Percentiles rank a stretch among this genome's conserved stretches.
These are phyloP conservation scores for Ellobius talpinus DNA, from an alignment of 2,113 vertebrate species.

Conservation along the genomic window DNA sequence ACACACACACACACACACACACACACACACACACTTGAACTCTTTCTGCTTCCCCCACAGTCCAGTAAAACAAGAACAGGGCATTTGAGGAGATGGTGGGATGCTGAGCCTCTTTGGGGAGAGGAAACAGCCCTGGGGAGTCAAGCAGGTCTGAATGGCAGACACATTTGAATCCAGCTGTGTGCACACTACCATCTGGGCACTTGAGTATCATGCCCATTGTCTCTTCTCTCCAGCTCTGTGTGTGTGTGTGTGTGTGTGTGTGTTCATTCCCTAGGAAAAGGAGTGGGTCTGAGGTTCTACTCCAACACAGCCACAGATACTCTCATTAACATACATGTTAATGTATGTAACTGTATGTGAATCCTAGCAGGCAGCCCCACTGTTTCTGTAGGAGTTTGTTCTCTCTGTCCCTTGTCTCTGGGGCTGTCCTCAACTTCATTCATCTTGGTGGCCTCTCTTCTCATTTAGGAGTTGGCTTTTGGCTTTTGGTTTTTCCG, in stretches of 20 bases:
- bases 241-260: not conserved
- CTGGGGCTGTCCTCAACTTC: not conserved
- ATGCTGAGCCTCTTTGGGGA: not conserved
- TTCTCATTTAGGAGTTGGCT: conserved; percentile 16
- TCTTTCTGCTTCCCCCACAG: not conserved
- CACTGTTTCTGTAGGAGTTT: not conserved
- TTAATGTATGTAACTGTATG: no score
- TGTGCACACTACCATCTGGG: not conserved
- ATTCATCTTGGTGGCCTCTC: not conserved
- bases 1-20: not conserved
- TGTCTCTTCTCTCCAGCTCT: not conserved
- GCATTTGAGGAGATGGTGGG: not conserved
- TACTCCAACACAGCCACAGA: not conserved
- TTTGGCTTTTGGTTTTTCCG: not conserved
- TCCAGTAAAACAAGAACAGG: not conserved
- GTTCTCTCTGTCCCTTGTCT: not conserved
- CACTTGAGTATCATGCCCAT: not conserved
- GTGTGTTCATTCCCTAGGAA: not conserved
- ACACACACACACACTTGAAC: not conserved
- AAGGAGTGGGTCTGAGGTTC: not conserved
- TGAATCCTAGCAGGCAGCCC: not conserved
- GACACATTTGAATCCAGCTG: not conserved
- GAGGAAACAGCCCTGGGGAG: not conserved
- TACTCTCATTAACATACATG: not conserved
- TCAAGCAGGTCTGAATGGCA: not conserved